Conservation (phyloP, 2,888 invertebrate species). For the Drosophila neotestacea region DNA sequence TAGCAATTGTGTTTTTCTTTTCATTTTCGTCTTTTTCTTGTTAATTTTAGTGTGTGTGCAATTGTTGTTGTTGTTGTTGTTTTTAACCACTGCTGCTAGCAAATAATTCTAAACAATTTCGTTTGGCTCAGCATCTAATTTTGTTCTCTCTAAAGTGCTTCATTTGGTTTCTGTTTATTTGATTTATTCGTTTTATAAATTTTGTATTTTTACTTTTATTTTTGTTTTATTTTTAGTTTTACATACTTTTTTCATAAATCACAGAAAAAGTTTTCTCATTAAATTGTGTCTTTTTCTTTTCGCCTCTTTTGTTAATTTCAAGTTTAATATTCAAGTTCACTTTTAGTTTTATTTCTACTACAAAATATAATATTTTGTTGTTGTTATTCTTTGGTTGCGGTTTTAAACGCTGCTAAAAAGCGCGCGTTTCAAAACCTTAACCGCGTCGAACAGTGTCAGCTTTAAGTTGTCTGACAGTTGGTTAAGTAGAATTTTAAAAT, state of each 20-base stretch:
- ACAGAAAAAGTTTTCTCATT: constrained; percentile 78
- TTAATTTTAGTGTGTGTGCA: constrained; percentile 32
- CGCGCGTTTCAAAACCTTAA: constrained; percentile 35
- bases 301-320: constrained; percentile 19
- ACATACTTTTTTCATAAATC: constrained; percentile 78
- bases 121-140: constrained; percentile 53
- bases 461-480: constrained; percentile 25
- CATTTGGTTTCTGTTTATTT: constrained; percentile 33
- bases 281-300: constrained; percentile 44
- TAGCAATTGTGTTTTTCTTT: constrained; percentile 18
- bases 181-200: constrained; percentile 18
- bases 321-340: constrained; percentile 35
- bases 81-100: constrained; percentile 39
- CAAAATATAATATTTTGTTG: constrained; percentile 61
- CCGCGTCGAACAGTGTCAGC: constrained; percentile 36
- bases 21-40: constrained; percentile 14
- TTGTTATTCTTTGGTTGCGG: constrained; percentile 24
- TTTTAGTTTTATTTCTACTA: constrained; percentile 49
- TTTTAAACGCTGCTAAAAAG: constrained; percentile 60
- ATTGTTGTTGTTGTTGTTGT: constrained; percentile 11
- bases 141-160: constrained; percentile 60
- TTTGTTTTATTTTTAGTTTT: constrained; percentile 53
- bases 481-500: constrained; percentile 28
- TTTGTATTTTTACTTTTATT: constrained; percentile 45
- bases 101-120: constrained; percentile 65